Evolutionary conservation across 2,113 vertebrate genomes (phyloP), one percentile per base, ranked within the genome.

Genomic region (Leptobrachium ailaonicum): DNA sequence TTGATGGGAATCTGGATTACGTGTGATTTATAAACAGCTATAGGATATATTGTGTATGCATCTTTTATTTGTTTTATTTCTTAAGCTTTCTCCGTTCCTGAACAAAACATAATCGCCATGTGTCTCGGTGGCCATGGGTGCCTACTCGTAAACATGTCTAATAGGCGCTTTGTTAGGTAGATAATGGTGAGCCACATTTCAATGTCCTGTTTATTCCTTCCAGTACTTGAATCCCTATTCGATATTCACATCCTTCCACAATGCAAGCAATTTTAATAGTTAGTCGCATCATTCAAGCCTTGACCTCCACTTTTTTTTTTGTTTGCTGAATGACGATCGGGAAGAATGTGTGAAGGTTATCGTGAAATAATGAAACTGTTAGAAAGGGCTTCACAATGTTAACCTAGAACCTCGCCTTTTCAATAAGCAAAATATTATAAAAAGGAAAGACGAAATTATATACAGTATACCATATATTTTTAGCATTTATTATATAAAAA

Each of bases 271-370:
- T 42, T 70, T 13, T n/a, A 60, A 54, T 44, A 56, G 1, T 12
- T 11, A 63, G 4, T 50, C 47, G 8, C 56, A 60, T 60, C 3
- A 11, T 60, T 32, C 1, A 71, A 63, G 56, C 75, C 75, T 77
- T 62, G 66, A 20, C 67, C 53, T 69, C 10, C 7, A 9, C 14
- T 11, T 56, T 70, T 62, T 45, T 5, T 77, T 45, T 5, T 44
- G 41, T 60, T 9, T 70, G 10, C 13, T 58, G 68, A 68, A 56
- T 43, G 53, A 56, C 41, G 40, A 60, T 4, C 4, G 5, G 14
- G 54, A 60, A 77, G 53, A 77, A 70, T 77, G 54, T 14, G 10
- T 71, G 76, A 77, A 77, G 76, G 76, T 53, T 77, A 50, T 8
- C 11, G 4, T 43, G 32, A n/a, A 14, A 14, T 9, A 41, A 42